Evolutionary conservation across 2,888 invertebrate genomes (phyloP).

Genomic region (Herminia tarsipennalis): DNA sequence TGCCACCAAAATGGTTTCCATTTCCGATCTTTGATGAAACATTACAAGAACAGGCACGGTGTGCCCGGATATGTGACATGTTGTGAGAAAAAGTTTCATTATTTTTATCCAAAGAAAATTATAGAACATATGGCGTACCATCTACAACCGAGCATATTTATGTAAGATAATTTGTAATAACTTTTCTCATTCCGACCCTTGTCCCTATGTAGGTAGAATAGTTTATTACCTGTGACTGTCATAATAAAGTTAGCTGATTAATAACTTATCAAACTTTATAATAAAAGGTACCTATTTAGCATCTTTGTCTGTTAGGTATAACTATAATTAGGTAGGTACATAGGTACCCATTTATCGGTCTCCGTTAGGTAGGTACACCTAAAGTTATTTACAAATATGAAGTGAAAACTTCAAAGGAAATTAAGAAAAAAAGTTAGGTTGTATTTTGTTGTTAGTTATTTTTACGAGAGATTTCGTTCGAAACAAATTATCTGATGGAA

Average conservation of each 20-base stretch:
- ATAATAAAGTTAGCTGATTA: not conserved
- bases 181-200: conserved; percentile 2
- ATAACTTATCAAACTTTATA: too few species aligned
- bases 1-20: conserved; percentile 77
- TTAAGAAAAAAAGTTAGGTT: too few species aligned
- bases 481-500: too few species aligned
- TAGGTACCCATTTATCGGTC: too few species aligned
- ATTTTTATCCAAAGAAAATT: conserved; percentile 80
- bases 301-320: too few species aligned
- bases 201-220: not conserved
- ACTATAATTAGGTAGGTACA: too few species aligned
- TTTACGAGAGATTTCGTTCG: too few species aligned
- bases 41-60: conserved; percentile 80
- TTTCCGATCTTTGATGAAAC: conserved; percentile 77
- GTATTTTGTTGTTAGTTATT: too few species aligned
- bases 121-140: conserved; percentile 82
- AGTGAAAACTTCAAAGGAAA: too few species aligned
- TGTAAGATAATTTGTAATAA: conserved; percentile 56
- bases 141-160: conserved; percentile 77
- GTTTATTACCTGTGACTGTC: not conserved
- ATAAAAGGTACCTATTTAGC: too few species aligned
- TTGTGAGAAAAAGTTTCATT: conserved; percentile 80
- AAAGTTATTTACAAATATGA: too few species aligned
- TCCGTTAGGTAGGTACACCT: too few species aligned
- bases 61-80: conserved; percentile 80